These are phyloP conservation scores for Poeciliopsis presidionis DNA, from an alignment of 2,797 vertebrate species.

Conservation along the genomic window DNA sequence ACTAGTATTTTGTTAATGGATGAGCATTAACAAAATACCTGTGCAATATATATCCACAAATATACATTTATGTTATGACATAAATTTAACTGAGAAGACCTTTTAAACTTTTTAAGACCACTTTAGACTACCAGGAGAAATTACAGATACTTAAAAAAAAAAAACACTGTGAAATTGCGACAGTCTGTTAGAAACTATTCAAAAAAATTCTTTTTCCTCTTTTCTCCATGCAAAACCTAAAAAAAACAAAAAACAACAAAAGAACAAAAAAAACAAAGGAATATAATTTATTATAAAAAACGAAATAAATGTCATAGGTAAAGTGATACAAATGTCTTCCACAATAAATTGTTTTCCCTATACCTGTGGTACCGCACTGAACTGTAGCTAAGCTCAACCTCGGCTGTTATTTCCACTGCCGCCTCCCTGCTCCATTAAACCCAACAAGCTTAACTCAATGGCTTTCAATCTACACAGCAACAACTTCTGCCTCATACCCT, in stretches of 20 bases:
- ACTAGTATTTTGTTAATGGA: background rate
- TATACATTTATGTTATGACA: background rate
- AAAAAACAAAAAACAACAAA: background rate
- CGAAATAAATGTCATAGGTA: background rate
- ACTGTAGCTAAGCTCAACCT: slow-evolving; percentile 61
- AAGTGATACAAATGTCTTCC: slow-evolving; percentile 35
- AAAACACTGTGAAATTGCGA: background rate
- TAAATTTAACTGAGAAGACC: background rate
- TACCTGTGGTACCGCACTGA: slow-evolving; percentile 58
- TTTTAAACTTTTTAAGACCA: background rate
- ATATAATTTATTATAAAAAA: background rate
- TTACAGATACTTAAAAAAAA: background rate
- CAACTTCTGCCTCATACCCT: slow-evolving; percentile 68
- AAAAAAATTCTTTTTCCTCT: background rate
- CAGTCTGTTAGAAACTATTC: background rate
- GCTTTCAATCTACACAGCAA: slow-evolving; percentile 74
- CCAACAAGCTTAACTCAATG: slow-evolving; percentile 76
- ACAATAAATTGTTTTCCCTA: slow-evolving; percentile 37
- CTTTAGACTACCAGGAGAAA: background rate
- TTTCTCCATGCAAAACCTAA: too few species aligned
- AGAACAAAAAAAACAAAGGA: background rate
- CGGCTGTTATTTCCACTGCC: slow-evolving; percentile 72
- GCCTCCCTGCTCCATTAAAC: slow-evolving; percentile 78
- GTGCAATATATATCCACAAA: background rate
- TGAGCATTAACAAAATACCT: background rate